Evolutionary conservation across 2,888 invertebrate genomes (phyloP).

Genomic region (Euplexia lucipara): DNA sequence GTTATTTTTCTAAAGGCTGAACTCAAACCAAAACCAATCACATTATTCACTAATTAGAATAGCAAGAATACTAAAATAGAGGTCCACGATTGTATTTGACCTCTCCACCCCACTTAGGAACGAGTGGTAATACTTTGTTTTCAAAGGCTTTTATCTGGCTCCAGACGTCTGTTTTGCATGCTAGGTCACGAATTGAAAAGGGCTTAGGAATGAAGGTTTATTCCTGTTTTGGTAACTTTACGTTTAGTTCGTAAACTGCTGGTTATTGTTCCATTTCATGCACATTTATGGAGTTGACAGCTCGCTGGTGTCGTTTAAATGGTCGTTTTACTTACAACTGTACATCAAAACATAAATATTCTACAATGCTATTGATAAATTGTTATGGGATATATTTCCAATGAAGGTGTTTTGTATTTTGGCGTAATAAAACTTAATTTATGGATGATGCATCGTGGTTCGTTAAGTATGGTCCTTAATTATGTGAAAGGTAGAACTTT

Average conservation of each 20-base stretch:
- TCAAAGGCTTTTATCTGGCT: conserved; percentile 65
- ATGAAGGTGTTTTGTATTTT: conserved; percentile 58
- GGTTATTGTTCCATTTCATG: conserved; percentile 69
- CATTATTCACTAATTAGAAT: conserved; percentile 58
- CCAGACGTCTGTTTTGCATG: conserved; percentile 73
- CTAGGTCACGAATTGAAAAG: conserved; percentile 79
- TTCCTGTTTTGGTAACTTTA: conserved; percentile 71
- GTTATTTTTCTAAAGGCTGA: conserved; percentile 34
- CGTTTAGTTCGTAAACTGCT: conserved; percentile 67
- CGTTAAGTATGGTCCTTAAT: conserved; percentile 26
- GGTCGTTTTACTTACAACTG: conserved; percentile 66
- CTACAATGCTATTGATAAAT: conserved; percentile 66
- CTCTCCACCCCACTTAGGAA: conserved; percentile 62
- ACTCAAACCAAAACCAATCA: conserved; percentile 40
- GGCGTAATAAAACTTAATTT: conserved; percentile 57
- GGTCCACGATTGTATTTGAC: conserved; percentile 58
- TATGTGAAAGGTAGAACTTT: conserved; percentile 20
- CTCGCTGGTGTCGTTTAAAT: conserved; percentile 66
- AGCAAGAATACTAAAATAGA: conserved; percentile 52
- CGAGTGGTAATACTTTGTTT: conserved; percentile 67
- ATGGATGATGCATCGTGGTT: conserved; percentile 49
- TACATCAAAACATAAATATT: conserved; percentile 67
- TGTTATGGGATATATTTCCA: conserved; percentile 59
- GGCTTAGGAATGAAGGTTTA: conserved; percentile 68
- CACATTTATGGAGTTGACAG: conserved; percentile 71